Evolutionary conservation across 2,113 vertebrate genomes (phyloP), one percentile per base, ranked within the genome.

Genomic region (Chionomys nivalis): DNA sequence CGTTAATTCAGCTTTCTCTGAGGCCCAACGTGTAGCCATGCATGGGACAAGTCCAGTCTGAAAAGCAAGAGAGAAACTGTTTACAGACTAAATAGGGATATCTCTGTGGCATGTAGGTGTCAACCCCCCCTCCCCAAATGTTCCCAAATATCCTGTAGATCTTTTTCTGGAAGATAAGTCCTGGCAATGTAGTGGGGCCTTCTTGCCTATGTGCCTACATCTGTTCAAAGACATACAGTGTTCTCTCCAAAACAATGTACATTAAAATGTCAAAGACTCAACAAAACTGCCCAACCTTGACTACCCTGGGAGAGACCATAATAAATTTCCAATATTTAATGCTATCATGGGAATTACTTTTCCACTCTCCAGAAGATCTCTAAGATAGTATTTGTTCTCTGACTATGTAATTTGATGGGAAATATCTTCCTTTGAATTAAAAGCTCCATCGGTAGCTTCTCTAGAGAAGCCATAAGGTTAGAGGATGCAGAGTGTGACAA

Each of bases 301-400:
- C 23, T 87, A 47, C 10, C 24, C 63, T 73, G 5, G 44, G 33
- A 44, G 70, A 90, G 47, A 91, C n/a, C 83, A 77, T 76, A 68
- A 93, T 72, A 23, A 90, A 96, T 8, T 78, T 95, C 72, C 26
- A 61, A 66, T 70, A 97, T 72, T 87, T 82, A 93, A 58, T 65
- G 26, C 33, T 86, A 89, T 86, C 92, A 87, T 1, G 65, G 39
- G 82, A 31, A 63, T 17, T 31, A n/a, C 21, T 86, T 55, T 77
- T 86, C 90, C 91, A 47, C 28, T 88, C 85, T 82, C 63, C 44
- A 65, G 79, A 90, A 94, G 77, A 79, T 58, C 10, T 77, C 58
- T 93, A 72, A 76, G 2, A 92, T 42, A 58, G n/a, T 70, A 68
- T 94, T 93, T 90, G 4, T 75, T 79, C 44, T 63, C 17, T 72